phyloP scores from a whole-genome alignment of 2,797 vertebrate species.

The Artibeus jamaicensis region DNA sequence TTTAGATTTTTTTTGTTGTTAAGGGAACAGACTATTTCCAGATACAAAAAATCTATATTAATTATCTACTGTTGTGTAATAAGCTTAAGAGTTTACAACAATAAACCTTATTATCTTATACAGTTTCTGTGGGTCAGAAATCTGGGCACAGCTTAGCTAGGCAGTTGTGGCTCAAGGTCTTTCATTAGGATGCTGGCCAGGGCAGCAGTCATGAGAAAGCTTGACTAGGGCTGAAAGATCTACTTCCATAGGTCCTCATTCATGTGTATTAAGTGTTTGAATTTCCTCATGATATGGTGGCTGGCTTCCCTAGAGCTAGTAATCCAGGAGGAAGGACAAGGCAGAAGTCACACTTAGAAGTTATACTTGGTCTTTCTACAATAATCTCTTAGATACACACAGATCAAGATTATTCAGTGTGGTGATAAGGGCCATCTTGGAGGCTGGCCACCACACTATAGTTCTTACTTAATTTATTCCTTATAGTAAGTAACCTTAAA shows the following conservation, averaged over 20 bases:
- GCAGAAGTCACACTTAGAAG: neutral
- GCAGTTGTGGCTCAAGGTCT: neutral
- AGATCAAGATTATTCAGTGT: neutral
- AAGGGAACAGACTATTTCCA: neutral
- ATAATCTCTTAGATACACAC: neutral
- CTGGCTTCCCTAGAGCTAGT: neutral
- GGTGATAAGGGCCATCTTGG: neutral
- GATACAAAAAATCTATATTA: neutral
- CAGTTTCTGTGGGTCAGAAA: neutral
- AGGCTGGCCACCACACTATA: neutral
- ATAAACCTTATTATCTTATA: neutral
- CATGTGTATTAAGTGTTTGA: neutral
- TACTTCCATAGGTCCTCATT: neutral
- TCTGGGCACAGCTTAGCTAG: neutral
- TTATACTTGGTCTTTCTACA: neutral
- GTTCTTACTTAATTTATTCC: conserved; percentile 2
- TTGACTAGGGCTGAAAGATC: neutral
- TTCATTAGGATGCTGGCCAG: neutral
- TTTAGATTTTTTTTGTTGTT: neutral
- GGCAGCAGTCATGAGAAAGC: neutral
- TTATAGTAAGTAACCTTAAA: neutral
- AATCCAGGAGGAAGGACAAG: neutral
- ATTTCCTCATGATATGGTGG: neutral
- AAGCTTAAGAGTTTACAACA: neutral
- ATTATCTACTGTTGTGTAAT: neutral